phyloP scores from a whole-genome alignment of 2,888 invertebrate species.

The Drosophila infuscata region DNA sequence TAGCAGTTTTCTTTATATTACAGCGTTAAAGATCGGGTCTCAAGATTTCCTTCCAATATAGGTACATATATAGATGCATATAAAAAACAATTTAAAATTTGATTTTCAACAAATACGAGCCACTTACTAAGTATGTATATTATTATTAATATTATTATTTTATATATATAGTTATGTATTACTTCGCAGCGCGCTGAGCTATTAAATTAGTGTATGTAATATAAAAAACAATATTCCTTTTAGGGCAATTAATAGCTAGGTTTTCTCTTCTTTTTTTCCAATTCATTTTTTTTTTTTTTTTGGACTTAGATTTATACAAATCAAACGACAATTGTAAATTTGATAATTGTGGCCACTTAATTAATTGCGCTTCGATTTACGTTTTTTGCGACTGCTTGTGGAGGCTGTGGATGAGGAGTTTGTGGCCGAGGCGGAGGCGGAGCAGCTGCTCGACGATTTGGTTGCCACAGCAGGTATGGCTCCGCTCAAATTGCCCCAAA shows the following conservation, averaged over 20 bases:
- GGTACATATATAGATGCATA: conserved; percentile 46
- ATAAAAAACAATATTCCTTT: conserved; percentile 70
- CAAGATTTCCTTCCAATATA: conserved; percentile 27
- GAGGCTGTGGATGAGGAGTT: conserved; percentile 25
- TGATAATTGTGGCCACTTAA: conserved; percentile 29
- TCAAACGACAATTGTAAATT: conserved; percentile 46
- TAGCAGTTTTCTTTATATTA: conserved; percentile 72
- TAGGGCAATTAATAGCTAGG: conserved; percentile 64
- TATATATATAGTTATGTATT: conserved; percentile 49
- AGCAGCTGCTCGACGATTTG: conserved; percentile 17
- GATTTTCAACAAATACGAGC: conserved; percentile 65
- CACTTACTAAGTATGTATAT: conserved; percentile 61
- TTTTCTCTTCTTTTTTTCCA: conserved; percentile 19
- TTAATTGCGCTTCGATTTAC: conserved; percentile 79
- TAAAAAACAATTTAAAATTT: conserved; percentile 75
- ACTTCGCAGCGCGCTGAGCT: conserved; percentile 54
- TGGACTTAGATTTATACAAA: conserved; percentile 64
- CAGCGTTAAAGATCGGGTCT: conserved; percentile 53
- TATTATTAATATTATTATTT: conserved; percentile 45
- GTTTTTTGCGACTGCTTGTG: conserved; percentile 77
- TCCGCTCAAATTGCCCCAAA: conserved; percentile 68
- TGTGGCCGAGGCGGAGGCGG: conserved; percentile 13
- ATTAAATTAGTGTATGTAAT: conserved; percentile 59
- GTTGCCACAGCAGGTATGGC: conserved; percentile 20
- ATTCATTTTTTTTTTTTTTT: conserved; percentile 27